Conservation (phyloP, 2,888 invertebrate species). For the Sarcophaga caerulescens region DNA sequence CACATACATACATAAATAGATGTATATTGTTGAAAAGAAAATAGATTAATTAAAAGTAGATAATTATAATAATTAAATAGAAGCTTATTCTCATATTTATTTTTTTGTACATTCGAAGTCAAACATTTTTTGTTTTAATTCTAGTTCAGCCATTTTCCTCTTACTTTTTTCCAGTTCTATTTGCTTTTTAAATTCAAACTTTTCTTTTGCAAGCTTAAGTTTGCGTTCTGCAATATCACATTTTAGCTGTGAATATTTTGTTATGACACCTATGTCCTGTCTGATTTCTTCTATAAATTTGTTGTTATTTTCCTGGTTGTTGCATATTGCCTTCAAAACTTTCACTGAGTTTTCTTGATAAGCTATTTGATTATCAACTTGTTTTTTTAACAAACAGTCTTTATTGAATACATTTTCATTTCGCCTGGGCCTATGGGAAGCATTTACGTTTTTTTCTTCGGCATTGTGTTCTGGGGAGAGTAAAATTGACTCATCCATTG, state of each 20-base stretch:
- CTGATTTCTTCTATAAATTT: neutral
- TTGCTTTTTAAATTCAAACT: slow-evolving; percentile 31
- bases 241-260: slow-evolving; percentile 1
- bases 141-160: neutral
- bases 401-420: too few species aligned
- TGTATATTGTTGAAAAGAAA: too few species aligned
- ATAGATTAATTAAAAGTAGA: too few species aligned
- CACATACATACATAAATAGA: too few species aligned
- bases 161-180: slow-evolving; percentile 19
- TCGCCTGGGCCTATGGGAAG: too few species aligned
- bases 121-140: slow-evolving; percentile 25
- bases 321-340: slow-evolving; percentile 18
- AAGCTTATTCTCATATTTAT: neutral
- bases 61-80: too few species aligned
- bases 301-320: neutral
- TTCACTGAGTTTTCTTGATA: slow-evolving; percentile 16
- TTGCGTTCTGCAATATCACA: slow-evolving; percentile 21
- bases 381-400: too few species aligned
- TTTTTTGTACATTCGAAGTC: slow-evolving; percentile 15
- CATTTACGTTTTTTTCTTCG: too few species aligned
- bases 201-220: slow-evolving; percentile 5
- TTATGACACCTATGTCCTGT: neutral
- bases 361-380: slow-evolving; percentile 28
- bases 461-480: too few species aligned
- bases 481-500: too few species aligned